Percentiles rank a stretch among this genome's conserved stretches.
These are phyloP conservation scores for Cyprichromis sp. DNA, from an alignment of 2,113 vertebrate species.

Conservation along the genomic window DNA sequence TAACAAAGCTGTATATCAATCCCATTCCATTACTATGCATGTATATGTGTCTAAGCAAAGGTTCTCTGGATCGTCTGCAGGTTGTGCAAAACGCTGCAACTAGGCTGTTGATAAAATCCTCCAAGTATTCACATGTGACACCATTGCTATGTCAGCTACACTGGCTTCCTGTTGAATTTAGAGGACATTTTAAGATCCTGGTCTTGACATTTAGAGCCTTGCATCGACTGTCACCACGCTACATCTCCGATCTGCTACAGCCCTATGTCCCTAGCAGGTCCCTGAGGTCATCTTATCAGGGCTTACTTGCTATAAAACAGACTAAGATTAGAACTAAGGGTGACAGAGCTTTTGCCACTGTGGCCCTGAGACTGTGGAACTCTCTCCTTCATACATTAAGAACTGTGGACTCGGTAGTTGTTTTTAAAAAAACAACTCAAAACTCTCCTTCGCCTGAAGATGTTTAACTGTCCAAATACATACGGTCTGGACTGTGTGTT, in stretches of 20 bases:
- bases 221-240: rapidly evolving
- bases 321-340: not conserved
- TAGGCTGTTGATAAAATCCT: not conserved
- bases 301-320: not conserved
- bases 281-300: not conserved
- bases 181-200: not conserved
- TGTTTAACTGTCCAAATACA: not conserved
- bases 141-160: not conserved
- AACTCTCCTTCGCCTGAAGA: not conserved
- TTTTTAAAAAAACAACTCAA: not conserved
- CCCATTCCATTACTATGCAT: rapidly evolving
- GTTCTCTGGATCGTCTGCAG: not conserved
- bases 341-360: not conserved
- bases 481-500: not conserved
- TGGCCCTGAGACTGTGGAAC: not conserved
- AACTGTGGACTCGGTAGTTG: not conserved
- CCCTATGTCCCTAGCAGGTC: not conserved
- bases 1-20: not conserved
- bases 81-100: rapidly evolving
- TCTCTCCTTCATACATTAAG: not conserved
- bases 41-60: not conserved
- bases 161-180: not conserved
- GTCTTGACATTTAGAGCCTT: not conserved
- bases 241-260: not conserved
- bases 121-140: not conserved